Percentiles rank a stretch among this genome's conserved stretches.
Conservation (phyloP, 2,113 vertebrate species). For the Pampusana beccarii region DNA sequence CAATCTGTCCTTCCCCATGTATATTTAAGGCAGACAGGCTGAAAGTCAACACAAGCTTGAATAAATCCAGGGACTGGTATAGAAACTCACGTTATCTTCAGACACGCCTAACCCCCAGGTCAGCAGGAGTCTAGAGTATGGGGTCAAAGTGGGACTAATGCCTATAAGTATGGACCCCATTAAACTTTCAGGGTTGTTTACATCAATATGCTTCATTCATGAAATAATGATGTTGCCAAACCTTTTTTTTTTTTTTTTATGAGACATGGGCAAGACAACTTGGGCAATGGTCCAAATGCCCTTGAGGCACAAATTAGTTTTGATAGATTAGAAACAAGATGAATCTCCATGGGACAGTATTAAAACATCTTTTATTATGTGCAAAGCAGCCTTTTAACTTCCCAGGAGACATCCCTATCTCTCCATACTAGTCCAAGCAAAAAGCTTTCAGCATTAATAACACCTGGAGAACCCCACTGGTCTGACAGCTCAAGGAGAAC, state of each 20-base stretch:
- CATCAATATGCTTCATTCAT: conserved; percentile 57
- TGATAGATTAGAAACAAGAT: conserved; percentile 61
- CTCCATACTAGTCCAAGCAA: conserved; percentile 47
- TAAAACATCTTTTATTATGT: conserved; percentile 55
- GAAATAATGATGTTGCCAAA: conserved; percentile 41
- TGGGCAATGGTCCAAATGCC: conserved; percentile 25
- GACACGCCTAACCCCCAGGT: conserved; percentile 23
- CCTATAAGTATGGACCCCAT: conserved; percentile 20
- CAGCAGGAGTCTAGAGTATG: conserved; percentile 53
- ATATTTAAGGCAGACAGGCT: conserved; percentile 58
- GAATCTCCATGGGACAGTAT: conserved; percentile 11
- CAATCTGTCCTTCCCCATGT: conserved; percentile 47
- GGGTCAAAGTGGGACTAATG: conserved; percentile 53
- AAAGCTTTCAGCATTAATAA: conserved; percentile 69
- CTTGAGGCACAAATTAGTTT: conserved; percentile 35
- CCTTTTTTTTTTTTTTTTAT: background rate
- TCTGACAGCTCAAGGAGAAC: conserved; percentile 19
- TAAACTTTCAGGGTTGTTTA: conserved; percentile 21
- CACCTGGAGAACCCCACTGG: conserved; percentile 27
- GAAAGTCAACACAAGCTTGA: conserved; percentile 51
- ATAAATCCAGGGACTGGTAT: conserved; percentile 1
- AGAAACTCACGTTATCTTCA: conserved; percentile 60
- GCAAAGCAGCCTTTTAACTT: conserved; percentile 52
- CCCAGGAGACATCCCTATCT: conserved; percentile 38
- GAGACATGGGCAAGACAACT: conserved; percentile 37